A percentile compares a stretch with the other conserved stretches of the same genome.
These are phyloP conservation scores for Salticus scenicus DNA, from an alignment of 2,888 invertebrate species.

Conservation along the genomic window DNA sequence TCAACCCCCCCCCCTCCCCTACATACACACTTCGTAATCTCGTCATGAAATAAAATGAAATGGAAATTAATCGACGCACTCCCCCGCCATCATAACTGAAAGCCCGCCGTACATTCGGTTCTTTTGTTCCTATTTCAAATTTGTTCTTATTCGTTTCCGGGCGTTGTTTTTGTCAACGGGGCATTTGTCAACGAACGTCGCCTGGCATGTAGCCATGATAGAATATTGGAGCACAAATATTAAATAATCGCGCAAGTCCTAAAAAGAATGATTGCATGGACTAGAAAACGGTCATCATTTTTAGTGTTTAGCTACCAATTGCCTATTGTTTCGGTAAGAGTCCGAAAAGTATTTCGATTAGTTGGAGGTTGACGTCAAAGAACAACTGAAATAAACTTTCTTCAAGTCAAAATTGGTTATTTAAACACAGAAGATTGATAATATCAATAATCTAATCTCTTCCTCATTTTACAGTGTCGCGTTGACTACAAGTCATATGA, in stretches of 20 bases:
- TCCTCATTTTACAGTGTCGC: no score
- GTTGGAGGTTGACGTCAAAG: no score
- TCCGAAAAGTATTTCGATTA: no score
- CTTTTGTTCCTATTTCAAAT: slow-evolving; percentile 19
- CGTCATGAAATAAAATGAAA: slow-evolving; percentile 2
- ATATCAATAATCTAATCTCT: no score
- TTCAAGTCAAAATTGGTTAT: no score
- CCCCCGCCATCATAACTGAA: slow-evolving; percentile 33
- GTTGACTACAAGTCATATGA: no score
- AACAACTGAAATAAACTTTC: no score
- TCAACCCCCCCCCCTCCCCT: background rate
- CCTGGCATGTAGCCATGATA: slow-evolving; percentile 5
- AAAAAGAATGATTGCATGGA: no score
- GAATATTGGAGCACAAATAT: background rate
- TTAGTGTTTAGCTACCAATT: no score
- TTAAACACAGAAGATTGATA: no score
- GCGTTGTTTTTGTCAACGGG: slow-evolving; percentile 18
- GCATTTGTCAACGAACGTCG: background rate
- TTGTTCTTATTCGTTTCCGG: slow-evolving; percentile 7
- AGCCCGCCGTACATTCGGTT: slow-evolving; percentile 19
- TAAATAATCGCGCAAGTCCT: background rate
- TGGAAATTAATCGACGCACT: slow-evolving; percentile 54
- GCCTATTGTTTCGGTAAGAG: no score
- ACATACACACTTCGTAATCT: slow-evolving; percentile 37
- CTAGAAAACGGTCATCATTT: no score